phyloP scores from a whole-genome alignment of 2,113 vertebrate genomes.

The Parotia lawesii region DNA sequence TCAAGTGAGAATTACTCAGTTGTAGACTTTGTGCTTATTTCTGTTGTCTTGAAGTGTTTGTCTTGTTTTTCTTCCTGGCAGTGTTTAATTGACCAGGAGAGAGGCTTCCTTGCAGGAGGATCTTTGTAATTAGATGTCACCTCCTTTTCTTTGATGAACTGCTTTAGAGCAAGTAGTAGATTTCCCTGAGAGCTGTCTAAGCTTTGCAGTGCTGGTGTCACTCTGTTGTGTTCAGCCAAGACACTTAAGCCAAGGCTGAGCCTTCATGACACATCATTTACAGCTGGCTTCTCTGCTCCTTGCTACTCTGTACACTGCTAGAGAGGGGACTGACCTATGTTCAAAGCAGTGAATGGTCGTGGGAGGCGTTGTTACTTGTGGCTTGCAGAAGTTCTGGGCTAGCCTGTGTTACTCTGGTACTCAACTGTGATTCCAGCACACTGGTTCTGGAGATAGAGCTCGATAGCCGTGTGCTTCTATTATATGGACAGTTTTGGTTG shows the following conservation, averaged over 20 bases:
- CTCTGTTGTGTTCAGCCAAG: neutral
- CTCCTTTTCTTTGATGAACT: neutral
- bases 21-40: neutral
- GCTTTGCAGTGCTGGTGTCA: neutral
- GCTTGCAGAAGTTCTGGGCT: neutral
- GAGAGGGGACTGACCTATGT: neutral
- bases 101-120: neutral
- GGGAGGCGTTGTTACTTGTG: accelerated
- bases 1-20: neutral
- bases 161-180: neutral
- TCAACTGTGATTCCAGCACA: neutral
- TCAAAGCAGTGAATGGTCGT: neutral
- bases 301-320: accelerated
- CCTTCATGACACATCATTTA: neutral
- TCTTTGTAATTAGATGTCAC: neutral
- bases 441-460: neutral
- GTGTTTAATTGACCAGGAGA: neutral
- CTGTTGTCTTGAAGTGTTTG: neutral
- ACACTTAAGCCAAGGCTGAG: neutral
- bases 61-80: neutral
- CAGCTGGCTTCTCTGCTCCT: neutral
- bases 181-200: neutral
- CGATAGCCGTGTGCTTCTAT: accelerated
- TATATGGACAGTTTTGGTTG: neutral
- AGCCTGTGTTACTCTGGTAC: neutral